phyloP scores from a whole-genome alignment of 1,140 invertebrate species.

The Drosophila serrata region DNA sequence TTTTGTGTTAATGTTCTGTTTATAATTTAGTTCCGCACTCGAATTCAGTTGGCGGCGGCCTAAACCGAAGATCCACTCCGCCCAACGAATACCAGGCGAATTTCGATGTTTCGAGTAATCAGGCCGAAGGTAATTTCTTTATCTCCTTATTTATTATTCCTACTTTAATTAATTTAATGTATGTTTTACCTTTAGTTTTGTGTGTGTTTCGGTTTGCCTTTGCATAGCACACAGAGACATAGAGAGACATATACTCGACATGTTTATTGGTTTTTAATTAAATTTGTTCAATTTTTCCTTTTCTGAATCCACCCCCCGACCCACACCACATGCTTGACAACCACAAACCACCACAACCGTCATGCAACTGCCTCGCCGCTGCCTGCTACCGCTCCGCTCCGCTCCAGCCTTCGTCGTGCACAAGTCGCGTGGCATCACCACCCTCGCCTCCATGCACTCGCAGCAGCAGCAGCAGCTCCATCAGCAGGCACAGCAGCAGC shows the following conservation, averaged over 20 bases:
- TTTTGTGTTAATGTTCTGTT: constrained; percentile 27
- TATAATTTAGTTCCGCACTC: constrained; percentile 74
- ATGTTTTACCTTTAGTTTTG: constrained; percentile 12
- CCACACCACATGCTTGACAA: constrained; percentile 57
- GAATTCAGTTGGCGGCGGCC: constrained; percentile 71
- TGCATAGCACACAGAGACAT: constrained; percentile 3
- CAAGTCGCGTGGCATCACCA: constrained; percentile 91
- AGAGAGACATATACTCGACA: not conserved
- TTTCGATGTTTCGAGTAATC: constrained; percentile 63
- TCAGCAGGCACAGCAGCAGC: constrained; percentile 71
- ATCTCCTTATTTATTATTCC: constrained; percentile 20
- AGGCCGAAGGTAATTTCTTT: constrained; percentile 67
- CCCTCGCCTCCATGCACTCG: constrained; percentile 89
- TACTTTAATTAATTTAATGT: constrained; percentile 17
- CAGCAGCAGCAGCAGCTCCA: constrained; percentile 75
- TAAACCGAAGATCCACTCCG: constrained; percentile 74
- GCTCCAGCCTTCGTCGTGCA: constrained; percentile 91
- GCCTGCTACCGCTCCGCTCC: constrained; percentile 26
- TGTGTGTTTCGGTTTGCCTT: constrained; percentile 28
- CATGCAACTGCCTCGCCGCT: constrained; percentile 43
- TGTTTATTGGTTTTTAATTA: constrained; percentile 44
- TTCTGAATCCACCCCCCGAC: constrained; percentile 32
- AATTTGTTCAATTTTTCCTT: constrained; percentile 58
- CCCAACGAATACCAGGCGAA: constrained; percentile 74
- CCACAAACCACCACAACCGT: constrained; percentile 29